A percentile compares a stretch with the other conserved stretches of the same genome.
Conservation (phyloP, 1,140 invertebrate genomes). For the Chironomus striatipennis region DNA sequence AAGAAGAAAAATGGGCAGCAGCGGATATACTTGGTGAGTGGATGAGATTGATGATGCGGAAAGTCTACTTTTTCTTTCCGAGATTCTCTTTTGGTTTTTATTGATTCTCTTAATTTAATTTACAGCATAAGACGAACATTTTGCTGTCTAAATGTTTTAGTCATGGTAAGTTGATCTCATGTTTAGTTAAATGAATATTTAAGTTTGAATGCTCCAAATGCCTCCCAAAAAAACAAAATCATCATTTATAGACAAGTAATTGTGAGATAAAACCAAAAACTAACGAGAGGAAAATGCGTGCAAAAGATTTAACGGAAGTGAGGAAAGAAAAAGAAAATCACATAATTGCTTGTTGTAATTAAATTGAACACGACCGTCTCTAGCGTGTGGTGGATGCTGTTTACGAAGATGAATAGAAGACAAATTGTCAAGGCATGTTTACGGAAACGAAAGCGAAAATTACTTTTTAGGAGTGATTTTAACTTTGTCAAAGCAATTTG, state of each 20-base stretch:
- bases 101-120: slow-evolving; percentile 5
- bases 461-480: too few species aligned
- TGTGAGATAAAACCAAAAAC: too few species aligned
- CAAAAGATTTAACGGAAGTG: slow-evolving; percentile 1
- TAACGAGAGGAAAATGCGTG: neutral
- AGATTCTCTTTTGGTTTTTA: neutral
- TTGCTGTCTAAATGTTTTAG: slow-evolving; percentile 24
- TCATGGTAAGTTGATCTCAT: slow-evolving; percentile 12
- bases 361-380: slow-evolving; percentile 1
- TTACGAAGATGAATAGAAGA: neutral
- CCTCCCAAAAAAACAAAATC: too few species aligned
- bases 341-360: slow-evolving; percentile 11
- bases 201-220: too few species aligned
- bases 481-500: neutral
- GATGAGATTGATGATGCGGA: slow-evolving; percentile 16
- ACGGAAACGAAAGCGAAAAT: neutral
- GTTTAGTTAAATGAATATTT: neutral
- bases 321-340: neutral
- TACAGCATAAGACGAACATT: slow-evolving; percentile 24
- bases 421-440: slow-evolving; percentile 13
- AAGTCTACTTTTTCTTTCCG: neutral
- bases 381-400: neutral
- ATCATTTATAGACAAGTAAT: too few species aligned
- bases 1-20: slow-evolving; percentile 23
- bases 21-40: slow-evolving; percentile 24